phyloP scores from a whole-genome alignment of 2,797 vertebrate genomes.

The Capromys pilorides region DNA sequence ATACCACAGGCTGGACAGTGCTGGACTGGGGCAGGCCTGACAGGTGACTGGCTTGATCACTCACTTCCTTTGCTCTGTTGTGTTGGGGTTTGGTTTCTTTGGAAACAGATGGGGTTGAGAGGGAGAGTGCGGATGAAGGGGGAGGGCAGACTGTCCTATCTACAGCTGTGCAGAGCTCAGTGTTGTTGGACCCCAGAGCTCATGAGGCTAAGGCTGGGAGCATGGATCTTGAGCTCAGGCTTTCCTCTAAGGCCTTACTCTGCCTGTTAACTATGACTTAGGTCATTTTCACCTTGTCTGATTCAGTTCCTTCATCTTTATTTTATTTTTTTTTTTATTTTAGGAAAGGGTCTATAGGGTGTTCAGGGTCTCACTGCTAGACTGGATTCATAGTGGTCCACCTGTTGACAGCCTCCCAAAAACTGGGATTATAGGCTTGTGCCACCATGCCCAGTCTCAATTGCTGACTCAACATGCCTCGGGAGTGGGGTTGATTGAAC shows the following conservation, averaged over 20 bases:
- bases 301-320: neutral
- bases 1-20: neutral
- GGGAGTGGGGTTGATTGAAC: no score
- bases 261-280: neutral
- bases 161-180: neutral
- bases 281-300: neutral
- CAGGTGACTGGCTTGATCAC: neutral
- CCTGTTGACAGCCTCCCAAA: no score
- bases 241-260: neutral
- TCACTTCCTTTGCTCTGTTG: neutral
- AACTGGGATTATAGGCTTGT: no score
- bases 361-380: no score
- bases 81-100: neutral
- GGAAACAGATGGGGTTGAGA: neutral
- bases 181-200: no score
- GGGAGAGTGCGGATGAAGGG: accelerated
- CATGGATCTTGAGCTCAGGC: neutral
- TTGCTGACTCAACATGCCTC: no score
- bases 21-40: neutral
- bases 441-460: no score
- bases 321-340: no score
- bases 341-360: no score
- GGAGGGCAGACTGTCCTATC: neutral
- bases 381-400: no score
- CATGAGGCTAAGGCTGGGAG: no score